Base-by-base conservation (phyloP, 2,888 invertebrate genomes). In the Timandra comae region DNA sequence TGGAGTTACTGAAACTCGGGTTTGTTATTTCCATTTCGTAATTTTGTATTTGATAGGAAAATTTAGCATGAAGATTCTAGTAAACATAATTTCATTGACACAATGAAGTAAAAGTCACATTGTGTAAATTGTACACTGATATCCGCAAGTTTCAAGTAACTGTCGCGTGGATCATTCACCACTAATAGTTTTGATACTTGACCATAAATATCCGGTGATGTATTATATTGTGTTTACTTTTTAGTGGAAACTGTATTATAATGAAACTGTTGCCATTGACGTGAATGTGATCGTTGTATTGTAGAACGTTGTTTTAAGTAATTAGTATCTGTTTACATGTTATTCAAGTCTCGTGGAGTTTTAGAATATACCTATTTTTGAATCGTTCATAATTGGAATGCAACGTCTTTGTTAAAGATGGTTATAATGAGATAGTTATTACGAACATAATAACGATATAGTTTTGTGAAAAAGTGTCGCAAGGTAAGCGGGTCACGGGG, bases 161-260 rank as follows among this genome's bases (percentile, higher is more conserved):
- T 27, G 48, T 42, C 39, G 30, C 45, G 49, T 63, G 46, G 50
- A 53, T 63, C 73, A 70, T 75, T 76, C 63, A 71, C 58, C 49
- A 56, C 61, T 63, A 71, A 73, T 77, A 80, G 78, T 81, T 81
- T 67, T 78, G 80, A 73, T 71, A 81, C 63, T 47, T 46, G 76
- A 79, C 64, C 76, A 69, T 77, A 70, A 24, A 81, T 79, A 78
- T 82, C 82, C 82, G 79, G 80, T 55, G 40, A 49, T 43, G 48
- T 56, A 65, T 68, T 68, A 74, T 74, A 77, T 70, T 71, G 63
- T 69, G 78, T 80, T 77, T 75, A 71, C 69, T 76, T 77, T 77
- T 73, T 70, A 76, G 71, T 71, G 59, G 70, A 72, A 74, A 76
- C 72, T 58, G 63, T 63, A 67, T 64, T 56, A 50, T 49, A 52